These are phyloP conservation scores for Plectus sambesii DNA, from an alignment of 1,140 invertebrate species.

Conservation along the genomic window DNA sequence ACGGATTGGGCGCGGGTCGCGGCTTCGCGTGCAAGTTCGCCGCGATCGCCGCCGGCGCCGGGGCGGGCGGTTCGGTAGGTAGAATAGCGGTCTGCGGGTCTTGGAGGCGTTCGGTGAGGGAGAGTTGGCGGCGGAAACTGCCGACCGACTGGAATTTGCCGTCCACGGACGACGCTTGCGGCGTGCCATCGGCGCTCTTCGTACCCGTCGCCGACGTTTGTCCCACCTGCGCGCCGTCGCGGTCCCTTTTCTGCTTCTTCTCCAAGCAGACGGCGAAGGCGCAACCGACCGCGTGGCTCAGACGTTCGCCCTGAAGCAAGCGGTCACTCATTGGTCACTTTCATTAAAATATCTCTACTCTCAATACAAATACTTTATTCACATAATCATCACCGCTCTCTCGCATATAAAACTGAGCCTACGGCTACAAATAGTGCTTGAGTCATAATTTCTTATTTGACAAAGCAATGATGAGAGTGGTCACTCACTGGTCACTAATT, in stretches of 20 bases:
- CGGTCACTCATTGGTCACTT: not conserved
- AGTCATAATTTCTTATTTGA: too few species aligned
- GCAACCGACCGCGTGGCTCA: slow-evolving; percentile 97
- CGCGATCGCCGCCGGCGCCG: not conserved
- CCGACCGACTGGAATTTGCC: slow-evolving; percentile 26
- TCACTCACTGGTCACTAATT: too few species aligned
- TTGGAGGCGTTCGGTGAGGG: slow-evolving; percentile 33
- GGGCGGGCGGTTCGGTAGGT: slow-evolving; percentile 19
- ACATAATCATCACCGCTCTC: too few species aligned
- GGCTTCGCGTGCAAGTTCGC: slow-evolving; percentile 24
- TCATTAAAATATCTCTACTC: too few species aligned
- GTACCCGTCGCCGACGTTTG: slow-evolving; percentile 1
- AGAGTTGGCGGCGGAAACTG: slow-evolving; percentile 39
- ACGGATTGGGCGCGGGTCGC: slow-evolving; percentile 29
- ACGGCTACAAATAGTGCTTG: too few species aligned
- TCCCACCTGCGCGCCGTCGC: slow-evolving; percentile 62
- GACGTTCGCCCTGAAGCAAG: slow-evolving; percentile 73
- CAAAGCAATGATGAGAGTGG: too few species aligned
- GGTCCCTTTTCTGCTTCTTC: slow-evolving; percentile 89
- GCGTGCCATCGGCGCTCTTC: slow-evolving; percentile 3
- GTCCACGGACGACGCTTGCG: not conserved
- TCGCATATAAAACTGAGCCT: too few species aligned
- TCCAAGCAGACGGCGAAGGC: slow-evolving; percentile 96
- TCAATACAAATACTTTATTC: not conserved
- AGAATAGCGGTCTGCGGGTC: slow-evolving; percentile 43